phyloP scores from a whole-genome alignment of 2,888 invertebrate genomes.

The Rutpela maculata region DNA sequence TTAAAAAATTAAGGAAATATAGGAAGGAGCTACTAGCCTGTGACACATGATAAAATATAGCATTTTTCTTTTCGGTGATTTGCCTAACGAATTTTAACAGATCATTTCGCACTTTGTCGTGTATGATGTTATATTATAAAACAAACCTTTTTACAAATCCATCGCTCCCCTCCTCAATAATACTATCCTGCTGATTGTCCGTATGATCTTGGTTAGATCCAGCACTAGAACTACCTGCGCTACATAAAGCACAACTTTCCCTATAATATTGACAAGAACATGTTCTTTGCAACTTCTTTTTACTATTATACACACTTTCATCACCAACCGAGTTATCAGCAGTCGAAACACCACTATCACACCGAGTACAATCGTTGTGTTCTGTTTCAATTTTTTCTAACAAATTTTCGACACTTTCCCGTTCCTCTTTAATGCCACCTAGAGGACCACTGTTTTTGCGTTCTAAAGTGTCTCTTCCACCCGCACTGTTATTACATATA shows the following conservation, averaged over 20 bases:
- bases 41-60: too few species aligned
- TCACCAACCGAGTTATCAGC: constrained; percentile 73
- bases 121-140: neutral
- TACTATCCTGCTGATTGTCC: constrained; percentile 73
- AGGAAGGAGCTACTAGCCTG: too few species aligned
- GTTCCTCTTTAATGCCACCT: constrained; percentile 74
- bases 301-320: constrained; percentile 68
- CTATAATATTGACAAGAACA: constrained; percentile 72
- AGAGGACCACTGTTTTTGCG: constrained; percentile 71
- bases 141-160: constrained; percentile 72
- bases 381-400: constrained; percentile 74
- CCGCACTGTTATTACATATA: constrained; percentile 51
- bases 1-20: too few species aligned
- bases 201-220: constrained; percentile 73
- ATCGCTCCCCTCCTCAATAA: constrained; percentile 71
- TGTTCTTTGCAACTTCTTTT: constrained; percentile 74
- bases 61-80: too few species aligned
- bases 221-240: constrained; percentile 70
- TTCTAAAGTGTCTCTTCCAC: constrained; percentile 67
- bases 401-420: constrained; percentile 73
- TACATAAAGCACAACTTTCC: constrained; percentile 71
- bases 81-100: too few species aligned
- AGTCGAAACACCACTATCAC: constrained; percentile 75
- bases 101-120: too few species aligned
- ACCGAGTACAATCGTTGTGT: constrained; percentile 76